Base-by-base conservation (phyloP, 2,113 vertebrate species). In the Catharus fuscescens region DNA sequence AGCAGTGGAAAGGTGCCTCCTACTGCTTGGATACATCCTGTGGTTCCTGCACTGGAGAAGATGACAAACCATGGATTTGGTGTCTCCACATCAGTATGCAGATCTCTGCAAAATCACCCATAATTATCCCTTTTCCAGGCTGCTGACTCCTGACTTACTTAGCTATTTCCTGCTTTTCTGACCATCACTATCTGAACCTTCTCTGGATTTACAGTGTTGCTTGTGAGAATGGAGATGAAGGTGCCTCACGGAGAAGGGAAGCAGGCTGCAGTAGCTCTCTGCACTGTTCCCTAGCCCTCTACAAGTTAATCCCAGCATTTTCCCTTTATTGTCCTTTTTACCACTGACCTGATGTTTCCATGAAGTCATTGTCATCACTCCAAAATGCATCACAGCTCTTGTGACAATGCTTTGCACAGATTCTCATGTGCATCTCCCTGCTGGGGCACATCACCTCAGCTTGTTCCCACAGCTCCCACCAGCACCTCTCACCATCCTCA, bases 361-460 rank as follows among this genome's bases (percentile, higher is more conserved):
- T 36, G 31, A 92, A 77, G 71, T 61, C 61, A 83, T 8, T 91
- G 59, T 70, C 24, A 40, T 26, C 79, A n/a, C 32, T 48, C 64
- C 40, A 52, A 69, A 95, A 52, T 0, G 8, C 82, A 72, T 10
- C 57, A 44, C 9, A 8, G 2, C 26, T 82, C 66, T 25, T 26
- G 18, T 64, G 48, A 66, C 47, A 52, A 5, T 0, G 38, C 15
- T 40, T 56, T 19, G 40, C 5, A 1, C 1, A 2, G 57, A 67
- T 57, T 42, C 57, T 32, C 16, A 11, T 7, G 53, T 54, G 14
- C 31, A 5, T 8, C 67, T 73, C 65, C 23, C 38, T 0, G 0
- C 7, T 0, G 0, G 65, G 31, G 23, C 5, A 1, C 10, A 0
- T 38, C 1, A 1, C 76, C 45, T n/a, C 47, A 29, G 76, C 45